Evolutionary conservation across 1,140 invertebrate genomes (phyloP).

Genomic region (Nasonia longicornis): DNA sequence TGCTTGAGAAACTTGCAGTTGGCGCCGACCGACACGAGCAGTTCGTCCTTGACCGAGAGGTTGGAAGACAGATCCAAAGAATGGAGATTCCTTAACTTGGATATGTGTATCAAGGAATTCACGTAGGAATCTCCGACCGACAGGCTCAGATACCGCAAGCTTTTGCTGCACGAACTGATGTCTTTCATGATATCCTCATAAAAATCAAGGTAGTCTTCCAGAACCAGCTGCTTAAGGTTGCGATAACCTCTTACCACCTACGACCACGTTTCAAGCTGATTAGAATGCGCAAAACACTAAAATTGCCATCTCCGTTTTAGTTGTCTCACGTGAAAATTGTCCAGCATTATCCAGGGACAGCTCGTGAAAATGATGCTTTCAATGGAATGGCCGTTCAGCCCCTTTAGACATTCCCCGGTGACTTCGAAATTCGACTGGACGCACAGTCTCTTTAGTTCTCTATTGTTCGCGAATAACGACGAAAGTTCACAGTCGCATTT

Average conservation of each 20-base stretch:
- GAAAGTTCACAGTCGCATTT: constrained; percentile 27
- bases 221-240: background rate
- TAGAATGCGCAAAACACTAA: too few relatives aligned
- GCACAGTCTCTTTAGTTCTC: background rate
- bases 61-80: constrained; percentile 14
- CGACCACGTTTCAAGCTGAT: too few relatives aligned
- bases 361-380: constrained; percentile 17
- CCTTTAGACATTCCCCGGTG: constrained; percentile 28
- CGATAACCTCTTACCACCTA: constrained; percentile 14
- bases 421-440: constrained; percentile 9
- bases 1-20: constrained; percentile 17
- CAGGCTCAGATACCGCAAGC: constrained; percentile 3
- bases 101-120: background rate
- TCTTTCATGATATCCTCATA: constrained; percentile 6
- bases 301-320: too few relatives aligned
- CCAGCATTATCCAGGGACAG: constrained; percentile 18
- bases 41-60: background rate
- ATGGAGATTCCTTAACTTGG: background rate
- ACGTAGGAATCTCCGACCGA: constrained; percentile 9
- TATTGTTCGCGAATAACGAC: constrained; percentile 16
- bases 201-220: constrained; percentile 23
- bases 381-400: constrained; percentile 18
- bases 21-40: constrained; percentile 1
- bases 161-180: background rate
- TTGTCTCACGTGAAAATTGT: constrained; percentile 14